phyloP scores from a whole-genome alignment of 2,888 invertebrate species.

The Lepas anatifera region DNA sequence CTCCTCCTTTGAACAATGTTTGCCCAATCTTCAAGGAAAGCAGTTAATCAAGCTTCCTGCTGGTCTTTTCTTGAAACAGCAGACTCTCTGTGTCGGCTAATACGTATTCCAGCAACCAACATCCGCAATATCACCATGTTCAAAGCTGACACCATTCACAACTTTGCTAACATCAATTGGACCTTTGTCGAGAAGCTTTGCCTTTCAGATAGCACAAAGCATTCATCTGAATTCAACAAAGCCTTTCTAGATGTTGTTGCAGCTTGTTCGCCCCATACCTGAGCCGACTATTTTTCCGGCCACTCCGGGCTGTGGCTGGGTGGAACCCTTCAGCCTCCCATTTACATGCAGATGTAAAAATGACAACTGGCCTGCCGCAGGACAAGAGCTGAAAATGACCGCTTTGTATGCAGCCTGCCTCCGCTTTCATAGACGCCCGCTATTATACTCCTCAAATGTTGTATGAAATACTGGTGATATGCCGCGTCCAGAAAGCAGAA shows the following conservation, averaged over 20 bases:
- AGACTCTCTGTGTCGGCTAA: background rate
- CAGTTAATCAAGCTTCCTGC: no score
- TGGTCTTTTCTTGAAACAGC: no score
- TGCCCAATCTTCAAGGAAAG: no score
- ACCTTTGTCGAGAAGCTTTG: background rate
- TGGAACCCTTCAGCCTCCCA: background rate
- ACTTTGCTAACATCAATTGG: background rate
- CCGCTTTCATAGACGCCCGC: background rate
- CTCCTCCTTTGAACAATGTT: no score
- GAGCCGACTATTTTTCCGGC: background rate
- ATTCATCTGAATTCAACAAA: background rate
- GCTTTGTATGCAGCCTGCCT: constrained; percentile 1
- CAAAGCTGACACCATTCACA: background rate
- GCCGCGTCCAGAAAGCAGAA: no score
- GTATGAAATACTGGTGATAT: constrained; percentile 8
- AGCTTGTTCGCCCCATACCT: background rate
- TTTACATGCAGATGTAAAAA: constrained; percentile 3
- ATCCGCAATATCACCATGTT: background rate
- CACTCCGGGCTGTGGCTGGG: background rate
- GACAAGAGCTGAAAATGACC: background rate
- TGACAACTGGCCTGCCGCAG: background rate
- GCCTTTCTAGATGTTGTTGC: background rate
- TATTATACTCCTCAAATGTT: constrained; percentile 2
- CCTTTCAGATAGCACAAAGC: background rate
- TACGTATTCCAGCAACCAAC: background rate